Evolutionary conservation across 2,888 invertebrate species (phyloP), one percentile per base, ranked within the genome.

Genomic region (Phortica okadai): DNA sequence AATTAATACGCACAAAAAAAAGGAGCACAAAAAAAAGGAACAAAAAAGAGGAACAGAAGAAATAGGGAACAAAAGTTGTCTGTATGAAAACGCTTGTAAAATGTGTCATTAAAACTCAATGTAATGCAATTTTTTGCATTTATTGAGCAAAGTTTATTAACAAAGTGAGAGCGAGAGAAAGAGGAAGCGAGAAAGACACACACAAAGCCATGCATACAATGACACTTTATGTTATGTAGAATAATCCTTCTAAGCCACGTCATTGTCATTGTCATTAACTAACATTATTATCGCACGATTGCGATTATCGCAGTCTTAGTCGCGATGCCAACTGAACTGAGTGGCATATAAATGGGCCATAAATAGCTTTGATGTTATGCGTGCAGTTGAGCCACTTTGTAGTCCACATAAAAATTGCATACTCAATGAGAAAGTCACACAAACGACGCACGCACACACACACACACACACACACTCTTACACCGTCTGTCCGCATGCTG

Each of bases 271-370:
- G 69, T 8, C 50, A 45, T 45, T 69, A 69, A 69, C 41, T 41
- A 66, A 16, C 69, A 45, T 69, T 69, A 21, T 69, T 69, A 69
- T 42, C 67, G 45, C 21, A 41, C 44, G n/a, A 33, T 21, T 50
- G 10, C n/a, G 69, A 45, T 42, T 44, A 44, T 69, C 44, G 45
- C 5, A 1, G 45, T n/a, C 67, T 42, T n/a, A 14, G 42, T 16
- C 16, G 21, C 69, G 21, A 16, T 16, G 45, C 62, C n/a, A 62
- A 62, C 16, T 62, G 45, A 42, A n/a, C 33, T 42, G 69, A 44
- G 50, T 69, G 33, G 69, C 69, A 69, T 45, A 69, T 69, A 69
- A 69, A 69, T 69, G 50, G 45, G 16, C 50, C 21, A 69, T 45
- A 69, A 69, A 69, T 69, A 41, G 69, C 69, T 16, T 69, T 62